A percentile compares a stretch with the other conserved stretches of the same genome.
phyloP scores from a whole-genome alignment of 2,113 vertebrate genomes.

The Delphinapterus leucas region DNA sequence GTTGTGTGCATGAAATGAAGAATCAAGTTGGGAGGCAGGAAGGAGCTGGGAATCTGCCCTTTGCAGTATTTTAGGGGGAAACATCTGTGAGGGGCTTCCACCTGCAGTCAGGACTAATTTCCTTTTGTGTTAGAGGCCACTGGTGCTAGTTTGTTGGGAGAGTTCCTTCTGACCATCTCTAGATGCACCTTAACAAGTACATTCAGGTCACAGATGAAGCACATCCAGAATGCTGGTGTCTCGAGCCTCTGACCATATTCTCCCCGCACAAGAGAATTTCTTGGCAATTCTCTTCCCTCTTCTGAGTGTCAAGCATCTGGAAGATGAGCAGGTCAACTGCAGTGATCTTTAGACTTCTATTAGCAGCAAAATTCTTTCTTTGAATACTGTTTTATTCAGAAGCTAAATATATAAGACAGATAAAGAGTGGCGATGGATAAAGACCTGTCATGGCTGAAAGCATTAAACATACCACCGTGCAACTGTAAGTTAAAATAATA shows the following conservation, averaged over 20 bases:
- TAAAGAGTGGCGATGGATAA: not conserved
- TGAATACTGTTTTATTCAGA: constrained; percentile 1
- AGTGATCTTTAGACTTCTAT: not conserved
- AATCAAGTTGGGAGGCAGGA: not conserved
- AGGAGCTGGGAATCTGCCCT: not conserved
- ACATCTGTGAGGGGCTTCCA: not conserved
- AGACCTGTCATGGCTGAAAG: not conserved
- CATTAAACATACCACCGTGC: not conserved
- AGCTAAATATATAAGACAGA: not conserved
- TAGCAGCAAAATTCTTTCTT: not conserved
- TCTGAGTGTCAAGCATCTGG: not conserved
- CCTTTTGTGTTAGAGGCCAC: not conserved
- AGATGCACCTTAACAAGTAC: not conserved
- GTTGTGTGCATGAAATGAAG: not conserved
- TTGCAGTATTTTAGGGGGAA: not conserved
- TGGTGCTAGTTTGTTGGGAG: not conserved
- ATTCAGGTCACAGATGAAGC: not conserved
- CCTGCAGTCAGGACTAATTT: not conserved
- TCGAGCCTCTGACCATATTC: not conserved
- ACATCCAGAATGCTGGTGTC: not conserved
- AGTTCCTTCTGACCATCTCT: not conserved
- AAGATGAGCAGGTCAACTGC: not conserved
- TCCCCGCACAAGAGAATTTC: not conserved
- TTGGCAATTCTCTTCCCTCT: not conserved
- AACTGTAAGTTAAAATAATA: not conserved